phyloP scores from a whole-genome alignment of 2,797 vertebrate species.

The Knipowitschia caucasica region DNA sequence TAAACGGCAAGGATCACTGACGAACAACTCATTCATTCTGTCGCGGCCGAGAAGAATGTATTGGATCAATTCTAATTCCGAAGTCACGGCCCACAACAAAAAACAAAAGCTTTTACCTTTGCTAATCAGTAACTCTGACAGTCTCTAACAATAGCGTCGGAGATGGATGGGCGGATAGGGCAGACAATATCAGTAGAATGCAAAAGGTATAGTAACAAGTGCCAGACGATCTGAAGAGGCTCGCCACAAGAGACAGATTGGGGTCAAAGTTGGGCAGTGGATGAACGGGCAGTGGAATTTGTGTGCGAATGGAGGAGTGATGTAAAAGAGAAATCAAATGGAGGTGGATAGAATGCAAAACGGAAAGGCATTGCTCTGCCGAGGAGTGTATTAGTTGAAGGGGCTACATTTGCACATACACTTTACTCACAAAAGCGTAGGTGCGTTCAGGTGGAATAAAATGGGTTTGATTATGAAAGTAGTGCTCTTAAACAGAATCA shows the following conservation, averaged over 20 bases:
- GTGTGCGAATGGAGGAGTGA: conserved; percentile 6
- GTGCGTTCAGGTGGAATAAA: too few species aligned
- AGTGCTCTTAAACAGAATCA: too few species aligned
- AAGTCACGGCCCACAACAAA: conserved; percentile 6
- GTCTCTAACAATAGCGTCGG: conserved; percentile 11
- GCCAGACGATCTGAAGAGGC: conserved; percentile 29
- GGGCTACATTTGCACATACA: conserved; percentile 56
- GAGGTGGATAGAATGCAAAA: conserved; percentile 25
- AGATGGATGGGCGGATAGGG: conserved; percentile 17
- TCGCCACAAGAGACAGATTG: conserved; percentile 53
- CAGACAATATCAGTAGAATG: conserved; percentile 14
- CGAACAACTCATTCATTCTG: conserved; percentile 58
- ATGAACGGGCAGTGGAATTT: conserved; percentile 5
- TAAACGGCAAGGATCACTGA: conserved; percentile 48
- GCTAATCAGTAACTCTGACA: conserved; percentile 17
- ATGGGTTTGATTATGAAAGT: too few species aligned
- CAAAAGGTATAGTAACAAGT: conserved; percentile 9
- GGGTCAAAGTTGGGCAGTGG: conserved; percentile 45
- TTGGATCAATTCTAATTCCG: conserved; percentile 39
- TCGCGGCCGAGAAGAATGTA: conserved; percentile 26
- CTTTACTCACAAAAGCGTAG: conserved; percentile 6
- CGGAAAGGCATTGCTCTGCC: conserved; percentile 26
- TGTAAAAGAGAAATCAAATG: conserved; percentile 17
- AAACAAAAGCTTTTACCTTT: conserved; percentile 18
- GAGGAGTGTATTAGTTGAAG: conserved; percentile 31